phyloP scores from a whole-genome alignment of 1,140 invertebrate species.

The Atta colombica region DNA sequence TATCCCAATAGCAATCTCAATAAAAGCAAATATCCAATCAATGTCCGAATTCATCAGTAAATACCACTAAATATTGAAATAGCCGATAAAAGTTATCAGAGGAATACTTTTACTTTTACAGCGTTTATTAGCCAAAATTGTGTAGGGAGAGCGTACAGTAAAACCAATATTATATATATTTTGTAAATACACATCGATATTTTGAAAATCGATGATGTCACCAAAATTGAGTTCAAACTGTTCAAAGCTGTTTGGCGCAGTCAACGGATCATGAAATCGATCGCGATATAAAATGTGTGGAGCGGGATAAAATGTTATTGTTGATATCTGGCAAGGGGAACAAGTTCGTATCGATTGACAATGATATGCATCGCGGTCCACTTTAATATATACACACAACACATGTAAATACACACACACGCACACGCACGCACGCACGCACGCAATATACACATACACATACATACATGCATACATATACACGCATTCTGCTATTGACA shows the following conservation, averaged over 20 bases:
- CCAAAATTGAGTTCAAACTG: slow-evolving; percentile 51
- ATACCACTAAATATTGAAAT: slow-evolving; percentile 56
- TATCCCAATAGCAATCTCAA: slow-evolving; percentile 50
- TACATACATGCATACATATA: too few species aligned
- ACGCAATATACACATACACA: too few species aligned
- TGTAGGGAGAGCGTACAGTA: not conserved
- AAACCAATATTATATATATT: slow-evolving; percentile 41
- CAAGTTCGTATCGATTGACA: slow-evolving; percentile 69
- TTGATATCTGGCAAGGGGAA: slow-evolving; percentile 66
- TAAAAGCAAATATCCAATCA: slow-evolving; percentile 60
- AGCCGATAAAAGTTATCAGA: slow-evolving; percentile 50
- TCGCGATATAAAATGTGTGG: slow-evolving; percentile 67
- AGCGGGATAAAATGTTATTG: slow-evolving; percentile 72
- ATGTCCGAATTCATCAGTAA: slow-evolving; percentile 46
- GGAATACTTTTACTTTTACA: slow-evolving; percentile 53
- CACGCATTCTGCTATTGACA: not conserved
- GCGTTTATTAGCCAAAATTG: slow-evolving; percentile 43
- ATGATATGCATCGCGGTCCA: slow-evolving; percentile 70
- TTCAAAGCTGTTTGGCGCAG: slow-evolving; percentile 30
- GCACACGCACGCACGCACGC: not conserved
- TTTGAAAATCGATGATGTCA: slow-evolving; percentile 24
- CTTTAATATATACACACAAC: slow-evolving; percentile 21
- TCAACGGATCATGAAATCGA: slow-evolving; percentile 58
- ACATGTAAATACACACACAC: not conserved
- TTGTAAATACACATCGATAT: slow-evolving; percentile 13